Evolutionary conservation across 2,797 vertebrate genomes (phyloP), one percentile per base, ranked within the genome.

Genomic region (Spinibarbus caldwelli): DNA sequence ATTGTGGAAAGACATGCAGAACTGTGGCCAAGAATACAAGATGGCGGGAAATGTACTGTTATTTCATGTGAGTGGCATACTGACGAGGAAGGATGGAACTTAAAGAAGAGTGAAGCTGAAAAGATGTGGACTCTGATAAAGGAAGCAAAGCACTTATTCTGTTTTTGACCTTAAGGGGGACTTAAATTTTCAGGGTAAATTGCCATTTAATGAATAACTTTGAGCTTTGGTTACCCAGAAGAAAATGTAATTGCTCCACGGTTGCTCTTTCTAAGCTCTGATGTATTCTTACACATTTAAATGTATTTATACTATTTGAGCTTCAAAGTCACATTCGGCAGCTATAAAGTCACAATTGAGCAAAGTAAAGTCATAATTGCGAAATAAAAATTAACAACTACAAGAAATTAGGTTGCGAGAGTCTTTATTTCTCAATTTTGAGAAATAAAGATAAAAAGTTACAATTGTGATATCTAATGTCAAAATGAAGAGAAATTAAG

Each of bases 51-150:
- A 64, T 66, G 31, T 34, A 2, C 21, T 4, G 23, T 47, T 76
- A 47, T 41, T 67, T 66, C n/a, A 41, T 76, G 71, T 77, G 82
- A 83, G 59, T 52, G 59, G 72, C 72, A 83, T 67, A 83, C 82
- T 76, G 82, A 77, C 45, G 26, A 38, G 57, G 29, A 72, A 66
- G 34, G 70, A n/a, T 59, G 34, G 59, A 41, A 38, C 29, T 82
- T 62, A 34, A 62, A 1, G 29, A 43, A 62, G 79, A 81, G 45
- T 49, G 21, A 72, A 43, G 57, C 67, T 73, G 29, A 80, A 68
- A 31, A 29, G 29, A 41, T 47, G 21, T 82, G 8, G 36, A 70
- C 6, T 71, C 5, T 47, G 29, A 43, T 59, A 73, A 73, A 52
- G 11, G 59, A 73, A 52, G 31, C 7, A 77, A 77, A 38, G 52